Evolutionary conservation across 2,888 invertebrate species (phyloP), one percentile per base, ranked within the genome.

Genomic region (Metalampra italica): DNA sequence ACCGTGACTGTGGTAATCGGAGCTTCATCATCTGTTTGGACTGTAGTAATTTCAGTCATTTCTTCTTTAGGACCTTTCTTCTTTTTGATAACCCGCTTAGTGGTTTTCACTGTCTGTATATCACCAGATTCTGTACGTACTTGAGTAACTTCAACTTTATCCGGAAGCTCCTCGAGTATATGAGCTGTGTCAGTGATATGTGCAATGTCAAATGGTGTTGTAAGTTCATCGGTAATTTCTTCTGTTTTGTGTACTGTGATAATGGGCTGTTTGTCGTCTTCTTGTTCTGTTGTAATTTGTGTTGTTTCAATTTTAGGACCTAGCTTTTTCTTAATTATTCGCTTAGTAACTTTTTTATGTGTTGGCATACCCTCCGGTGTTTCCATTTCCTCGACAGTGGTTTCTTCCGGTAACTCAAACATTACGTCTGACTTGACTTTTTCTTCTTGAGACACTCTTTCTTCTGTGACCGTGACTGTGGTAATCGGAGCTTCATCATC

Each of bases 1-100:
- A 60, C 56, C 0, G 57, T 50, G 0, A 81, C 68, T 0, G 74
- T 78, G 0, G 74, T 78, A 0, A 75, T 59, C 0, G 80, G 75
- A 1, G 58, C 61, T 44, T 81, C 72, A 29, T 75, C 78, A 3
- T 82, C 78, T 49, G 79, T 78, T 51, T 84, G 72, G 15, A 82
- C 69, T 14, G 89, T 90, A 3, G 81, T 71, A 15, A 81, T 82
- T 63, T 83, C 83, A 1, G 90, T 86, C 30, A 83, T 72, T 58
- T 88, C 84, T 52, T 81, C 68, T 44, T 87, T 85, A 0, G 67
- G 65, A 1, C 82, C 90, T 44, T 76, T 81, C 50, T 71, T 75
- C 43, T 54, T 79, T 66, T 82, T 90, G 1, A 89, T 78, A 0
- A 79, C 71, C 29, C 71, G 37, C 67, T 72, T 53, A 65, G 68